Percentiles rank a stretch among this genome's conserved stretches.
These are phyloP conservation scores for Lochmaea crataegi DNA, from an alignment of 2,888 invertebrate genomes.

Conservation along the genomic window DNA sequence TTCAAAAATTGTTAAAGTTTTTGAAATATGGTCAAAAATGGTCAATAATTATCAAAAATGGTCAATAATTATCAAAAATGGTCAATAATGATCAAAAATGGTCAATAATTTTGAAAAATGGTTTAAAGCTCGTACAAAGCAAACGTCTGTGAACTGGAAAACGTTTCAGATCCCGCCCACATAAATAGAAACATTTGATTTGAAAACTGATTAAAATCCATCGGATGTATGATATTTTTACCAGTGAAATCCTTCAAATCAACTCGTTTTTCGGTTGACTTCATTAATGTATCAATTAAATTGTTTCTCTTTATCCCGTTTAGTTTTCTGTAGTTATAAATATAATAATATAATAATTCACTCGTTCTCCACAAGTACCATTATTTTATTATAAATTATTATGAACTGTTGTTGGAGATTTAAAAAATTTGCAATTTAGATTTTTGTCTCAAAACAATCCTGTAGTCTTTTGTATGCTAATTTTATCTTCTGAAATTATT, in stretches of 20 bases:
- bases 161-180: constrained; percentile 61
- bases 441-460: constrained; percentile 18
- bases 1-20: too few relatives aligned
- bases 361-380: neutral
- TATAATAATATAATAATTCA: too few relatives aligned
- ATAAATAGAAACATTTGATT: constrained; percentile 56
- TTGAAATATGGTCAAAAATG: too few relatives aligned
- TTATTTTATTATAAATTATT: neutral
- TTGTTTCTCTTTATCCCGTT: constrained; percentile 66
- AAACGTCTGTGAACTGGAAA: constrained; percentile 63
- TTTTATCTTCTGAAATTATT: constrained; percentile 25
- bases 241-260: constrained; percentile 47
- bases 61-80: too few relatives aligned
- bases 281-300: constrained; percentile 66
- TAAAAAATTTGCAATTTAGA: constrained; percentile 23
- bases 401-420: constrained; percentile 9
- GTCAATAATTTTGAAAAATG: too few relatives aligned
- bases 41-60: too few relatives aligned
- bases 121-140: constrained; percentile 67
- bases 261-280: constrained; percentile 48
- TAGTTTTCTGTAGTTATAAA: constrained; percentile 60
- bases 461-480: constrained; percentile 28
- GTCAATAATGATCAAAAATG: too few relatives aligned
- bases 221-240: constrained; percentile 42
- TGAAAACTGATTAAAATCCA: constrained; percentile 47